Percentiles rank a stretch among this genome's conserved stretches.
phyloP scores from a whole-genome alignment of 2,113 vertebrate genomes.

The Solenodon paradoxus region DNA sequence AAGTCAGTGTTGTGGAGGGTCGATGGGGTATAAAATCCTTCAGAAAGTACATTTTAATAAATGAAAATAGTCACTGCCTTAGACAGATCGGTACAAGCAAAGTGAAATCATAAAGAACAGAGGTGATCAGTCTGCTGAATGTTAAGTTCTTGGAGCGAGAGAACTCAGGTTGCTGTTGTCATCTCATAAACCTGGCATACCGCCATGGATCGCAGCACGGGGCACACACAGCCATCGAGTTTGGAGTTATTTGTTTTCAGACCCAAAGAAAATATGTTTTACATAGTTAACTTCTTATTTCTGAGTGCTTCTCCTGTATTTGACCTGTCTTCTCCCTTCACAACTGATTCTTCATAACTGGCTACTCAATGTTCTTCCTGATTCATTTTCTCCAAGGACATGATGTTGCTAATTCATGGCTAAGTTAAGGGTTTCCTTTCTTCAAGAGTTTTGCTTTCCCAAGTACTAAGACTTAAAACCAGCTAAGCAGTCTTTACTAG shows the following conservation, averaged over 20 bases:
- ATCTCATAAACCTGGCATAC: neutral
- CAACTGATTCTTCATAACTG: neutral
- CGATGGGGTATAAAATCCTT: rapidly evolving
- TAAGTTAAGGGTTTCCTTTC: neutral
- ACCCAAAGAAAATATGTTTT: neutral
- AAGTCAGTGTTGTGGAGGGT: too few species aligned
- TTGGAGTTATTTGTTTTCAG: neutral
- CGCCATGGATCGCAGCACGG: neutral
- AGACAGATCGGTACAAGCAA: neutral
- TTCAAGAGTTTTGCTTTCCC: neutral
- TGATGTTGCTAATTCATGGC: neutral
- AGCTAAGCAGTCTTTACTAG: neutral
- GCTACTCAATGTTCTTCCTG: neutral
- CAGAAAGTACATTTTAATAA: neutral
- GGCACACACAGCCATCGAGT: neutral
- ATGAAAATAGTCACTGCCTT: neutral
- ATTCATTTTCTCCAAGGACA: neutral
- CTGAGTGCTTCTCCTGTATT: neutral
- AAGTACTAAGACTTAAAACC: neutral
- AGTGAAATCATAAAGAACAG: rapidly evolving
- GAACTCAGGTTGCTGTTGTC: neutral
- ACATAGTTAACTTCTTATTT: neutral
- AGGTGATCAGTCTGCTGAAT: neutral
- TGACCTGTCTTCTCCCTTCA: neutral
- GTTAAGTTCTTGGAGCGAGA: rapidly evolving